These are phyloP conservation scores for Frieseomelitta varia DNA, from an alignment of 1,140 invertebrate species.

Conservation along the genomic window DNA sequence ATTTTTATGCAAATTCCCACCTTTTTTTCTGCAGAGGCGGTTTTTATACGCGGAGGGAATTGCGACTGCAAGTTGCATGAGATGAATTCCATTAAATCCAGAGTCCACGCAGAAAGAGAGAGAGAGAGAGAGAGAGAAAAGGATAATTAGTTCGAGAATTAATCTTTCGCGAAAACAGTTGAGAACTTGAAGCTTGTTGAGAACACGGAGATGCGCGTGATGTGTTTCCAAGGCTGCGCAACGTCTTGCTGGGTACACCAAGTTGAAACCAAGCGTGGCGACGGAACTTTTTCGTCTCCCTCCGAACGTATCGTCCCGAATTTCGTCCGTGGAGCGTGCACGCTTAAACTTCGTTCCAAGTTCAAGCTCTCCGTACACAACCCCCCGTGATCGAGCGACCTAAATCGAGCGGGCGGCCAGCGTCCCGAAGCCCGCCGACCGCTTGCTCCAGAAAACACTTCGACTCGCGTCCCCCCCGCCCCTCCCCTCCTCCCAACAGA, in stretches of 20 bases:
- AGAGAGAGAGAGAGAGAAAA: no score
- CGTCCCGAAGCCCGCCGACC: not conserved
- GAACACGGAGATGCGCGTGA: no score
- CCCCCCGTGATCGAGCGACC: constrained; percentile 39
- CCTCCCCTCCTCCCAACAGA: no score
- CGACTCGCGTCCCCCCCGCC: not conserved
- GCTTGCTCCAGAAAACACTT: constrained; percentile 1
- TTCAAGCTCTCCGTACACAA: constrained; percentile 16
- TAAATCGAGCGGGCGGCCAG: constrained; percentile 26
- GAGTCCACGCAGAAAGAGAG: not conserved
- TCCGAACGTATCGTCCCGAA: not conserved
- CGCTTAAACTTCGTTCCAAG: constrained; percentile 29
- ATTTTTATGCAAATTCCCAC: not conserved
- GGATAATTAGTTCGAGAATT: not conserved
- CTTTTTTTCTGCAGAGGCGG: not conserved
- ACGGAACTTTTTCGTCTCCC: not conserved
- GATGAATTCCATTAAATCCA: not conserved
- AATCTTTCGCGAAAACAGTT: no score
- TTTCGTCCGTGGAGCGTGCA: not conserved
- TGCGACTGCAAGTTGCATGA: not conserved
- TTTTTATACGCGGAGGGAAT: no score
- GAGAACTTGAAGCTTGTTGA: no score
- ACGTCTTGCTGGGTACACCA: no score
- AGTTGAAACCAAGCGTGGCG: no score
- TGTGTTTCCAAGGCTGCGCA: no score